A percentile compares a stretch with the other conserved stretches of the same genome.
Evolutionary conservation across 2,888 invertebrate species (phyloP).

Genomic region (Cheilosia urbana): DNA sequence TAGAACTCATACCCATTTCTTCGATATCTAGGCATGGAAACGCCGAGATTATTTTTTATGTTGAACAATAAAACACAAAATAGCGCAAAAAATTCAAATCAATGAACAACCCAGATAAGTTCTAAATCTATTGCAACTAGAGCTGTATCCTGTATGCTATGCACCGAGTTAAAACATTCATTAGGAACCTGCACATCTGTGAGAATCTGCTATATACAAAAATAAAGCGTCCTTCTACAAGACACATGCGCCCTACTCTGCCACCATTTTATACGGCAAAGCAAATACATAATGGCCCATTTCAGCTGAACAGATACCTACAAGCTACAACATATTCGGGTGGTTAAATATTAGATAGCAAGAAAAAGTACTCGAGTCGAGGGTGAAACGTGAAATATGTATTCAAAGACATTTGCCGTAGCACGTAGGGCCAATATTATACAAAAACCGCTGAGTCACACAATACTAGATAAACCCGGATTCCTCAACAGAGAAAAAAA

Average conservation of each 20-base stretch:
- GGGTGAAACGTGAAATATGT: background rate
- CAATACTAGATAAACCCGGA: background rate
- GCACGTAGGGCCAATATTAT: background rate
- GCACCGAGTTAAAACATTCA: too few relatives aligned
- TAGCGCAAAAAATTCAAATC: too few relatives aligned
- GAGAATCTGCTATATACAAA: background rate
- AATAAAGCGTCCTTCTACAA: slow-evolving; percentile 3
- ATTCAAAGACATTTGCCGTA: background rate
- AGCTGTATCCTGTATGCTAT: too few relatives aligned
- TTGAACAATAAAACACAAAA: too few relatives aligned
- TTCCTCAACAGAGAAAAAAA: background rate
- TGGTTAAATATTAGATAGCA: background rate
- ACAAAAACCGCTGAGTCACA: background rate
- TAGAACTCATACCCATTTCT: too few relatives aligned
- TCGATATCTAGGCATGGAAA: too few relatives aligned
- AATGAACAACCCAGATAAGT: too few relatives aligned
- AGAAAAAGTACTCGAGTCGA: background rate
- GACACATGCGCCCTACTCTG: slow-evolving; percentile 26
- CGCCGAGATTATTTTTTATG: too few relatives aligned
- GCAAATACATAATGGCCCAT: background rate
- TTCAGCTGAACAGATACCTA: background rate
- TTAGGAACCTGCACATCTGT: slow-evolving; percentile 1
- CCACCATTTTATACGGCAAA: slow-evolving; percentile 21
- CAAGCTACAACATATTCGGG: slow-evolving; percentile 1
- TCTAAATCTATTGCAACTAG: too few relatives aligned